phyloP scores from a whole-genome alignment of 1,140 invertebrate species.

The Pogonomyrmex californicus region DNA sequence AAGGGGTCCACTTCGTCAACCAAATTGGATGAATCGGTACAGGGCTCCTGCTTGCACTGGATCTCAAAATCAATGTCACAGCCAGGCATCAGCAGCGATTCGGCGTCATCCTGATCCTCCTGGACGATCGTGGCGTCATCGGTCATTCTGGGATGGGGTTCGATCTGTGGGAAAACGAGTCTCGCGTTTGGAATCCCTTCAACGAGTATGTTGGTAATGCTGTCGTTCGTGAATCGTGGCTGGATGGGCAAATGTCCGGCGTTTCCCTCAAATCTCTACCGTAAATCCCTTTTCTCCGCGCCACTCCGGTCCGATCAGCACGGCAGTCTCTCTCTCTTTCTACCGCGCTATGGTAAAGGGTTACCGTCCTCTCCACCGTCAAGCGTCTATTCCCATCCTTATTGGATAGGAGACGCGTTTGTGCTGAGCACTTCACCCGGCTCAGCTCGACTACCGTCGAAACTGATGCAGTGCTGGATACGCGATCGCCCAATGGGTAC shows the following conservation, averaged over 20 bases:
- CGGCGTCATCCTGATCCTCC: neutral
- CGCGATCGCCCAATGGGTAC: neutral
- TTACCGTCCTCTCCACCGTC: neutral
- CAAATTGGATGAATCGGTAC: no score
- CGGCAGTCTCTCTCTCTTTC: neutral
- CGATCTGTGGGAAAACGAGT: neutral
- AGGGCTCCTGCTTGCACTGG: conserved; percentile 33
- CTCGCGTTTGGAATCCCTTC: neutral
- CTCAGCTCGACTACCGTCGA: conserved; percentile 2
- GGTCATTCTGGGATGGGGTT: neutral
- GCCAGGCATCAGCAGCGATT: neutral
- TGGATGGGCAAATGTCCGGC: neutral
- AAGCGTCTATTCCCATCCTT: conserved; percentile 1
- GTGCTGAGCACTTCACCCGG: conserved; percentile 15
- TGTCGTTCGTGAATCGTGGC: neutral
- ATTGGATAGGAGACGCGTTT: conserved; percentile 4
- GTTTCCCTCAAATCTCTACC: neutral
- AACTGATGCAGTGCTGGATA: conserved; percentile 24
- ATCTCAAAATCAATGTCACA: neutral
- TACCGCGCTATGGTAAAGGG: no score
- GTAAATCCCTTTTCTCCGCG: neutral
- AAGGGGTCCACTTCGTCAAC: neutral
- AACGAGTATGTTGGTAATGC: conserved; percentile 17
- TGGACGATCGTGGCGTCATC: neutral
- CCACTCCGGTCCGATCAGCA: neutral